Base-by-base conservation (phyloP, 2,797 vertebrate genomes). In the Acipenser oxyrinchus region DNA sequence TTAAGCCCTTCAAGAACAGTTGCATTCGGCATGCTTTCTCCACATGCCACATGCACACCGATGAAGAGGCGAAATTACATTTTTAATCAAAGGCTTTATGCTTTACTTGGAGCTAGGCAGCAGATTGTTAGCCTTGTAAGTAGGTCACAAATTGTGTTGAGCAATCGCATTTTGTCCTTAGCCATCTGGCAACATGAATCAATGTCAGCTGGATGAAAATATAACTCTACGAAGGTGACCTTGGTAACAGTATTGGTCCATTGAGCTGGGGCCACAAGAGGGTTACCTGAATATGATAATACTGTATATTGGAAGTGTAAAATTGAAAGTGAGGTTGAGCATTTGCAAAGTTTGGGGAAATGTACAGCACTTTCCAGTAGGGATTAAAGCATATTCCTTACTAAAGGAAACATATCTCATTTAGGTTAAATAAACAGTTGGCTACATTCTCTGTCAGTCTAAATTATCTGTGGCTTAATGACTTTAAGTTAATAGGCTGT, bases 131-230 rank as follows among this genome's bases (percentile, higher is more conserved):
- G 82, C 60, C 77, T 71, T 76, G 74, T 83, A 96, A 93, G 86
- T 95, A 91, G 95, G 94, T 92, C 93, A 89, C 84, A 86, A 75
- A 74, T 86, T 87, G 86, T 81, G 81, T 78, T 75, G 79, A 82
- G 81, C 55, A 69, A 82, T 76, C 74, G 78, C 71, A 76, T 74
- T 82, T 81, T 73, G 71, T 91, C 86, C 88, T 89, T 83, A 79
- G 84, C 93, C 92, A 93, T 95, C 93, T 96, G 93, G 86, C 84
- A 81, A 66, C 81, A 85, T 84, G 86, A 84, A 90, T 89, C 84
- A 85, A 78, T 79, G 84, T 91, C 91, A 88, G 84, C 86, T 84
- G 83, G 65, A 81, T 84, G 82, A 84, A 87, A 87, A 87, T 81
- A 72, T 66, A 78, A 73, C 81, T 83, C 73, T 74, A 69, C 65